Evolutionary conservation across 30 jellyfish, hydroid and myxozoan species (phyloP).

Genomic region (Aurelia sp.): DNA sequence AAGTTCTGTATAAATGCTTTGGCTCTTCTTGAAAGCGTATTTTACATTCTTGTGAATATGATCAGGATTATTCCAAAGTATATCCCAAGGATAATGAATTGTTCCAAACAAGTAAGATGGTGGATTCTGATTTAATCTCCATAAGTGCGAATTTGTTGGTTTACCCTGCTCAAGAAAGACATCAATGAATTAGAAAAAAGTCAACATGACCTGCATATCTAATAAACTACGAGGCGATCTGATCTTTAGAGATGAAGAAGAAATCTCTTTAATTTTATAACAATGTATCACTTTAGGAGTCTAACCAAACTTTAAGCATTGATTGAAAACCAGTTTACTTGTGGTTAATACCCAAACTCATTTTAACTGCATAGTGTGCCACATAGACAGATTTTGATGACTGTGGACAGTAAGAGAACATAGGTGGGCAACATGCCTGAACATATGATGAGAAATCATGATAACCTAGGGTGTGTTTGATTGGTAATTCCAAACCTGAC

Average conservation of each 20-base stretch:
- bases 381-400: too few relatives aligned
- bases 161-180: constrained; percentile 59
- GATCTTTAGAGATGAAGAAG: neutral
- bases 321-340: neutral
- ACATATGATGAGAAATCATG: too few relatives aligned
- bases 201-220: constrained; percentile 27
- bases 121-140: constrained; percentile 76
- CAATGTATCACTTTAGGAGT: constrained; percentile 18
- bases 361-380: too few relatives aligned
- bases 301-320: neutral
- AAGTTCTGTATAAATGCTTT: constrained; percentile 70
- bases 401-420: too few relatives aligned
- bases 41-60: constrained; percentile 81
- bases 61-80: constrained; percentile 75
- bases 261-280: neutral
- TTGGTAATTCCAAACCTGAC: too few relatives aligned
- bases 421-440: too few relatives aligned
- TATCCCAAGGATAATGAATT: constrained; percentile 83
- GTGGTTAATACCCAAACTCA: too few relatives aligned
- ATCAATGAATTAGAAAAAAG: neutral
- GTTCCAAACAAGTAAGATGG: constrained; percentile 88
- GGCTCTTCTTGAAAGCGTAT: constrained; percentile 72
- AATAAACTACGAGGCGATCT: neutral
- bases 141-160: constrained; percentile 75
- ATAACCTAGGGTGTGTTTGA: too few relatives aligned